Evolutionary conservation across 2,888 invertebrate species (phyloP).

Genomic region (Phrixothrix hirtus): DNA sequence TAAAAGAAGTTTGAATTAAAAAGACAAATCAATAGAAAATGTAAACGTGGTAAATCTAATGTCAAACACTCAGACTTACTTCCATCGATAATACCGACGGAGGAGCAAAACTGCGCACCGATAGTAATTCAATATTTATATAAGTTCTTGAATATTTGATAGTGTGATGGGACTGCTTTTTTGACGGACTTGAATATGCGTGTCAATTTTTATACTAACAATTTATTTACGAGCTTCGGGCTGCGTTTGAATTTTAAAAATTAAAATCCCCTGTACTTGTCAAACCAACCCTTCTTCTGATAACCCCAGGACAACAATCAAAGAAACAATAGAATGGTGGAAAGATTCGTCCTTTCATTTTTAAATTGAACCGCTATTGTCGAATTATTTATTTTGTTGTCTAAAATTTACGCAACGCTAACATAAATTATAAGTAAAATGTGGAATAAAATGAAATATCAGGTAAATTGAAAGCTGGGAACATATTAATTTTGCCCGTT

Average conservation of each 20-base stretch:
- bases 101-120: constrained; percentile 26
- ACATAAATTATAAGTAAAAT: constrained; percentile 10
- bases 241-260: constrained; percentile 32
- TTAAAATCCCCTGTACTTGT: constrained; percentile 31
- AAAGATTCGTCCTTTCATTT: constrained; percentile 22
- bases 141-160: constrained; percentile 35
- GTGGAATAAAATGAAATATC: constrained; percentile 16
- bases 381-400: background rate
- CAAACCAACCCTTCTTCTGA: constrained; percentile 31
- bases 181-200: constrained; percentile 34
- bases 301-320: constrained; percentile 28
- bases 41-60: background rate
- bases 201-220: constrained; percentile 33
- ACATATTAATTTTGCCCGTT: constrained; percentile 36
- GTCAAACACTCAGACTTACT: constrained; percentile 2
- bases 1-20: too few species aligned
- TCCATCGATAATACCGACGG: constrained; percentile 24
- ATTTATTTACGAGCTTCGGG: constrained; percentile 31
- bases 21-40: background rate
- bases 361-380: background rate
- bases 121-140: constrained; percentile 37
- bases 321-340: constrained; percentile 24
- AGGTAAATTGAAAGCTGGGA: constrained; percentile 15
- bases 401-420: background rate
- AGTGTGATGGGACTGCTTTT: constrained; percentile 32